Percentiles rank a stretch among this genome's conserved stretches.
Evolutionary conservation across 2,797 vertebrate genomes (phyloP).

Genomic region (Erithacus rubecula): DNA sequence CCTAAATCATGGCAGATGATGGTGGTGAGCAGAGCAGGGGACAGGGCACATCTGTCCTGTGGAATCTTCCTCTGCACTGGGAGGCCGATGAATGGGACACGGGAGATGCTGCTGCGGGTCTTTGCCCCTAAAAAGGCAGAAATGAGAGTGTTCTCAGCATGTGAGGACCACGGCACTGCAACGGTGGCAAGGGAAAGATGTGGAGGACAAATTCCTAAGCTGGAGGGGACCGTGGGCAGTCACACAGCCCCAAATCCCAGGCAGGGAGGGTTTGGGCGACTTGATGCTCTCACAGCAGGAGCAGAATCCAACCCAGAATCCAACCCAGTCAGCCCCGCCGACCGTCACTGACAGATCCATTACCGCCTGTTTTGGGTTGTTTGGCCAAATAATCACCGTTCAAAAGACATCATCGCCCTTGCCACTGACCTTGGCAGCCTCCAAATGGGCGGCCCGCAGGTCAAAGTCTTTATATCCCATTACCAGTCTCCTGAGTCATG

Average conservation of each 20-base stretch:
- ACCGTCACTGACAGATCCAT: accelerated
- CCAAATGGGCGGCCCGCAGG: not conserved
- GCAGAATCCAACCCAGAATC: not conserved
- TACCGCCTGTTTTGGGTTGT: not conserved
- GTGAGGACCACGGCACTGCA: not conserved
- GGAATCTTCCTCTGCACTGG: not conserved
- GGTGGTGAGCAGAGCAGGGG: not conserved
- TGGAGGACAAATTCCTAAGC: not conserved
- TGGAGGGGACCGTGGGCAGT: not conserved
- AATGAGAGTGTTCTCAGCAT: not conserved
- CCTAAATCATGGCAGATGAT: not conserved
- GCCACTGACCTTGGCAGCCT: not conserved
- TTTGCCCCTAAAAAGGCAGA: not conserved
- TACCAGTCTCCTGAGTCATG: slow-evolving; percentile 8
- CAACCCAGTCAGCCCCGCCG: not conserved
- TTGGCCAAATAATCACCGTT: not conserved
- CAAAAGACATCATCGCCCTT: not conserved
- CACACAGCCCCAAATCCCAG: not conserved
- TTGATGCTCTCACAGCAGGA: accelerated
- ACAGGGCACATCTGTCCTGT: not conserved
- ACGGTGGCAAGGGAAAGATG: accelerated
- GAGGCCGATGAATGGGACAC: not conserved
- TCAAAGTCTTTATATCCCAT: slow-evolving; percentile 42
- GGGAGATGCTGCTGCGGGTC: not conserved
- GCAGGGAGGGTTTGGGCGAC: accelerated